phyloP scores from a whole-genome alignment of 2,888 invertebrate genomes.

The Dasypolia templi region DNA sequence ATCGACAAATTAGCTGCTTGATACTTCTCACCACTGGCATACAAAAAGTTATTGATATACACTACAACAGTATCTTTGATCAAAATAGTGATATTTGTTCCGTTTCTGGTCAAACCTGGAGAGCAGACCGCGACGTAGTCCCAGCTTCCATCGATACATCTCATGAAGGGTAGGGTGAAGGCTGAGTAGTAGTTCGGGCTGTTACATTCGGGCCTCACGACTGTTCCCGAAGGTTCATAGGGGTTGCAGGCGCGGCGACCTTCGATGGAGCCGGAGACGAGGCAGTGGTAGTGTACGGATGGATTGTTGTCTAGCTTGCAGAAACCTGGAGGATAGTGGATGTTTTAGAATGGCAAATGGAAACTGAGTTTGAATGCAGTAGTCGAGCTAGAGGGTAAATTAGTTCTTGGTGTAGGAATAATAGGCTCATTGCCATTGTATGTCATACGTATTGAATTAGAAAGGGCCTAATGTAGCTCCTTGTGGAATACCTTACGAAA shows the following conservation, averaged over 20 bases:
- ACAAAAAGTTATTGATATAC: slow-evolving; percentile 62
- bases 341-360: background rate
- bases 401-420: background rate
- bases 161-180: slow-evolving; percentile 69
- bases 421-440: background rate
- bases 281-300: slow-evolving; percentile 75
- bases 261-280: slow-evolving; percentile 57
- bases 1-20: slow-evolving; percentile 4
- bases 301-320: slow-evolving; percentile 73
- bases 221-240: slow-evolving; percentile 74
- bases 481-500: slow-evolving; percentile 8
- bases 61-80: slow-evolving; percentile 75
- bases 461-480: slow-evolving; percentile 19
- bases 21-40: slow-evolving; percentile 25
- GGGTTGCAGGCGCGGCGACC: slow-evolving; percentile 70
- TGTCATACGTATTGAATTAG: background rate
- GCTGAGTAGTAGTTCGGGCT: slow-evolving; percentile 77
- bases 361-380: background rate
- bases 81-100: slow-evolving; percentile 77
- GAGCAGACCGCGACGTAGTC: slow-evolving; percentile 73
- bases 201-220: slow-evolving; percentile 73
- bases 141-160: slow-evolving; percentile 77
- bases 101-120: slow-evolving; percentile 78
- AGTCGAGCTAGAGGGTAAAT: background rate
- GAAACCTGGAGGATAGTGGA: slow-evolving; percentile 66